These are phyloP conservation scores for Archocentrus centrarchus DNA, from an alignment of 2,113 vertebrate species.

Conservation along the genomic window DNA sequence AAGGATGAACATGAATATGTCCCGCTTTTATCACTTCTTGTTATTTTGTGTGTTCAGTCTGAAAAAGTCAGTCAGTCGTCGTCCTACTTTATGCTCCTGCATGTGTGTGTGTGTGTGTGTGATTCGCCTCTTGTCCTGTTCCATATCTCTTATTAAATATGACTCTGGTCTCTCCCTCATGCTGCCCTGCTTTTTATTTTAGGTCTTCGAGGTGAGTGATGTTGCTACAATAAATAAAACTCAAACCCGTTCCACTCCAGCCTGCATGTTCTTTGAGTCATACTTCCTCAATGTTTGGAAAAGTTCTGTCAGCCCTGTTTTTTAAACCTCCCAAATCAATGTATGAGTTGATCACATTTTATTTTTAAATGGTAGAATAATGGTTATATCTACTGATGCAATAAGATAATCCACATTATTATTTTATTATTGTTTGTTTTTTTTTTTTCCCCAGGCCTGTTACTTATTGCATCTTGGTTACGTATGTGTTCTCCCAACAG, in stretches of 20 bases:
- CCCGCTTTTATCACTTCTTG: fast-evolving
- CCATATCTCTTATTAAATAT: slow-evolving; percentile 67
- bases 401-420: not conserved
- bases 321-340: not conserved
- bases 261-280: slow-evolving; percentile 59
- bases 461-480: not conserved
- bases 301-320: not conserved
- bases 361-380: not conserved
- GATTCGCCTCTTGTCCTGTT: slow-evolving; percentile 20
- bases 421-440: not conserved
- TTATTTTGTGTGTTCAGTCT: not conserved
- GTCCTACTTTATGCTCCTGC: slow-evolving; percentile 37
- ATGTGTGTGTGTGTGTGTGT: slow-evolving; percentile 13
- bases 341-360: not conserved
- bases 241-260: not conserved
- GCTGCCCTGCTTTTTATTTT: slow-evolving; percentile 90
- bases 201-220: slow-evolving; percentile 97
- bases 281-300: slow-evolving; percentile 34
- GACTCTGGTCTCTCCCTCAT: slow-evolving; percentile 84
- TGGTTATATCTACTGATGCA: not conserved
- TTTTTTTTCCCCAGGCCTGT: not conserved
- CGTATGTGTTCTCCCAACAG: slow-evolving; percentile 69
- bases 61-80: not conserved
- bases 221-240: slow-evolving; percentile 38
- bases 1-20: not conserved